phyloP scores from a whole-genome alignment of 35 echinoderm and acorn worm genomes.

The Patiria miniata region DNA sequence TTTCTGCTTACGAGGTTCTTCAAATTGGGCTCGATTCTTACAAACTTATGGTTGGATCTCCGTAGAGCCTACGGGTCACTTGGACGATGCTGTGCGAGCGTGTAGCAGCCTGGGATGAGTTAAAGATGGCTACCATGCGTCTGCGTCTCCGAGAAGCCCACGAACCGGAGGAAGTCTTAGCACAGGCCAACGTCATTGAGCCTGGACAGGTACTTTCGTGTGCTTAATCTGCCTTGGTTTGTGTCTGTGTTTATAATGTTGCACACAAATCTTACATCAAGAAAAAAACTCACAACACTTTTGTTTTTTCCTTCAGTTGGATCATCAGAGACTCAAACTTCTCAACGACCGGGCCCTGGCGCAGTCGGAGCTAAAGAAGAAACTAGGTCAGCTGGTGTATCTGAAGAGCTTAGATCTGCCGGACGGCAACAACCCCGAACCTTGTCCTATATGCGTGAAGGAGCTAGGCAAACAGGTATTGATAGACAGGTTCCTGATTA shows the following conservation, averaged over 20 bases:
- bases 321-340: constrained; percentile 69
- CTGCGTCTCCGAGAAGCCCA: constrained; percentile 66
- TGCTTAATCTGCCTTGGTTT: no score
- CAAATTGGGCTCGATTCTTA: no score
- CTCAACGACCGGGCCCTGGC: constrained; percentile 80
- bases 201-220: constrained; percentile 75
- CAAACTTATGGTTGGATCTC: no score
- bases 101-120: constrained; percentile 92
- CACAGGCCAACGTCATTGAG: constrained; percentile 87
- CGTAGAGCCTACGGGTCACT: constrained; percentile 66
- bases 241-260: no score
- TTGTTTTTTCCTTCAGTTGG: constrained; percentile 44
- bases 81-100: constrained; percentile 72
- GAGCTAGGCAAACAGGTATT: constrained; percentile 72
- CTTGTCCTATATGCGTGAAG: constrained; percentile 86
- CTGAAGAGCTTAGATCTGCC: constrained; percentile 64
- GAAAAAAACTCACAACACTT: no score
- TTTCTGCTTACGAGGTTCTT: no score
- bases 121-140: constrained; percentile 95
- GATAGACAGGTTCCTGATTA: no score
- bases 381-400: constrained; percentile 94
- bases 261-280: no score
- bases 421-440: constrained; percentile 82
- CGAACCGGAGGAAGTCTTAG: constrained; percentile 72
- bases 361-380: constrained; percentile 70